Evolutionary conservation across 2,797 vertebrate genomes (phyloP).

Genomic region (Cetoscarus ocellatus): DNA sequence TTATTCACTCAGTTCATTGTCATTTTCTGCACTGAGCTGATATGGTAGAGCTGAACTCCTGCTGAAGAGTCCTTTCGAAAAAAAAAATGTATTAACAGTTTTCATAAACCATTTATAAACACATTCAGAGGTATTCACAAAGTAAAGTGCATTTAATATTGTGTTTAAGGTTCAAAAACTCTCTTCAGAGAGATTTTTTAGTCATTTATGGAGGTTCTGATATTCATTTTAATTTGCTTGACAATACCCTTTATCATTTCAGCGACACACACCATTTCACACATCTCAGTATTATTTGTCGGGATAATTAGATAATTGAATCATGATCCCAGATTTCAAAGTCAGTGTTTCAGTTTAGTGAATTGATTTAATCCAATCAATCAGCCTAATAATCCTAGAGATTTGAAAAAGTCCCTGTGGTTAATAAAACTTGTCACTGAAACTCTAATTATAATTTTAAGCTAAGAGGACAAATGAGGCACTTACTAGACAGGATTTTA

Average conservation of each 20-base stretch:
- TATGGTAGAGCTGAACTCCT: no score
- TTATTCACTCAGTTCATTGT: no score
- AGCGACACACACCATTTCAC: slow-evolving; percentile 2
- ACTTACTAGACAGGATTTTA: neutral
- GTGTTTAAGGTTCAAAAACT: no score
- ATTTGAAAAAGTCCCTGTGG: slow-evolving; percentile 29
- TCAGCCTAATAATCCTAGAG: slow-evolving; percentile 30
- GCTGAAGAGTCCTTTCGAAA: no score
- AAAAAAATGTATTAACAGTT: no score
- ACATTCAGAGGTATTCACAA: no score
- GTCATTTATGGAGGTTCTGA: neutral
- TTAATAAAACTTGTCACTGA: neutral
- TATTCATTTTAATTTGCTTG: neutral
- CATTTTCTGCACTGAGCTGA: no score
- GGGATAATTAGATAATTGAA: slow-evolving; percentile 35
- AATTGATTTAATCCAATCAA: slow-evolving; percentile 52
- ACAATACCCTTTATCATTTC: neutral
- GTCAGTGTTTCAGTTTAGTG: slow-evolving; percentile 46
- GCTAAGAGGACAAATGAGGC: slow-evolving; percentile 6
- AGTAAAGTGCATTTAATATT: no score
- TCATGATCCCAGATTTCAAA: slow-evolving; percentile 24
- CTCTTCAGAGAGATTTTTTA: neutral
- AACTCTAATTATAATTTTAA: slow-evolving; percentile 13
- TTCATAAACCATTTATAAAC: no score
- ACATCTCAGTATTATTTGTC: neutral